Conservation (phyloP, 2,113 vertebrate species). For the Pungitius pungitius region DNA sequence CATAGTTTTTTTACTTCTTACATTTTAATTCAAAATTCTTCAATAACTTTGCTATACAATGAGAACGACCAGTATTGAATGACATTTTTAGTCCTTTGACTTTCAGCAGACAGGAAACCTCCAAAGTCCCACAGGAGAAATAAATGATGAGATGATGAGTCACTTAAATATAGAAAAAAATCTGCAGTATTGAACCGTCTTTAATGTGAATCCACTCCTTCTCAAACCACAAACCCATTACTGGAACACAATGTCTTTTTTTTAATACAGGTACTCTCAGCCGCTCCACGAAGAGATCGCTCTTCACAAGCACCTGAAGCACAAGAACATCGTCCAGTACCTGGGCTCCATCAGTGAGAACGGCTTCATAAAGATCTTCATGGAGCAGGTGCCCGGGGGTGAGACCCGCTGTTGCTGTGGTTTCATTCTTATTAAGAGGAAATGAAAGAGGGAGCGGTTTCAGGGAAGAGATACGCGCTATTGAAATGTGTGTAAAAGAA, state of each 20-base stretch:
- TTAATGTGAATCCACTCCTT: neutral
- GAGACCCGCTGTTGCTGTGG: conserved; percentile 53
- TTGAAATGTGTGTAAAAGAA: neutral
- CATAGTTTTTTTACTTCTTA: too few species aligned
- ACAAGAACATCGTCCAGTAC: conserved; percentile 99
- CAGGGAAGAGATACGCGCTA: neutral
- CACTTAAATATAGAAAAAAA: neutral
- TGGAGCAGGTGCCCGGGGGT: conserved; percentile 99
- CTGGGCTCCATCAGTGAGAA: conserved; percentile 97
- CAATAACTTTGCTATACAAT: neutral
- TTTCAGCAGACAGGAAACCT: neutral
- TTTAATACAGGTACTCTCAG: conserved; percentile 89
- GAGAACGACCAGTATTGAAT: neutral
- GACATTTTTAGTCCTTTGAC: neutral
- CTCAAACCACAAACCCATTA: neutral
- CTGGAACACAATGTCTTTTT: neutral
- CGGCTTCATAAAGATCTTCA: conserved; percentile 99
- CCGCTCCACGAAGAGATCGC: conserved; percentile 98
- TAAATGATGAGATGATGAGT: too few species aligned
- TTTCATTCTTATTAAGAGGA: neutral
- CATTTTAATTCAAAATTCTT: neutral
- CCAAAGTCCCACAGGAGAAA: neutral
- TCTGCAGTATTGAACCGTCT: neutral
- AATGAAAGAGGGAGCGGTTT: neutral
- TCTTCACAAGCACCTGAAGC: conserved; percentile 96